Conservation (phyloP, 23 tunicate species). For the Botrylloides violaceus region DNA sequence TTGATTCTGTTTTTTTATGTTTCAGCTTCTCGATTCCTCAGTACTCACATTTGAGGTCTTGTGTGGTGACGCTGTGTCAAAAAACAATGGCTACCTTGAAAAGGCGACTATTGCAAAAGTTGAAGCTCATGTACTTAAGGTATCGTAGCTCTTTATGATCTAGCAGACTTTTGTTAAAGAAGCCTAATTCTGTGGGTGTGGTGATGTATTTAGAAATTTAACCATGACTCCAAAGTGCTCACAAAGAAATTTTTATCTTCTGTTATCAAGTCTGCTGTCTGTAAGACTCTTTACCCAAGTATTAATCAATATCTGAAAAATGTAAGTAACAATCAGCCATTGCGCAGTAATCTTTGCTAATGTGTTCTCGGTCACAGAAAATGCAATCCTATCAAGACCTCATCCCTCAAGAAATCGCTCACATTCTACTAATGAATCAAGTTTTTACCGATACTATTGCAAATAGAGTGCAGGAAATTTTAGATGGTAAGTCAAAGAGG, state of each 20-base stretch:
- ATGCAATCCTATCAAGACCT: neutral
- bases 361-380: neutral
- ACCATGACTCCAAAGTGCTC: neutral
- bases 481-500: no score
- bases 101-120: conserved; percentile 18
- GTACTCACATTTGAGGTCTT: conserved; percentile 48
- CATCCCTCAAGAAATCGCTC: neutral
- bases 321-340: no score
- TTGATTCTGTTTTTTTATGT: no score
- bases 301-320: neutral
- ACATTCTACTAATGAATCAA: neutral
- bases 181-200: no score
- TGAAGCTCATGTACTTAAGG: conserved; percentile 46
- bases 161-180: no score
- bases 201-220: neutral
- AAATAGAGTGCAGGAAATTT: neutral
- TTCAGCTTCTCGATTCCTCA: conserved; percentile 67
- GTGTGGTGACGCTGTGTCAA: conserved; percentile 42
- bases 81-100: conserved; percentile 43
- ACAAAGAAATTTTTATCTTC: neutral
- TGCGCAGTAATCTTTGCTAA: neutral
- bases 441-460: neutral
- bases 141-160: no score
- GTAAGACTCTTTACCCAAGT: neutral
- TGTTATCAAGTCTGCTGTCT: neutral